phyloP scores from a whole-genome alignment of 2,888 invertebrate genomes.

The Cephus rjabovi region DNA sequence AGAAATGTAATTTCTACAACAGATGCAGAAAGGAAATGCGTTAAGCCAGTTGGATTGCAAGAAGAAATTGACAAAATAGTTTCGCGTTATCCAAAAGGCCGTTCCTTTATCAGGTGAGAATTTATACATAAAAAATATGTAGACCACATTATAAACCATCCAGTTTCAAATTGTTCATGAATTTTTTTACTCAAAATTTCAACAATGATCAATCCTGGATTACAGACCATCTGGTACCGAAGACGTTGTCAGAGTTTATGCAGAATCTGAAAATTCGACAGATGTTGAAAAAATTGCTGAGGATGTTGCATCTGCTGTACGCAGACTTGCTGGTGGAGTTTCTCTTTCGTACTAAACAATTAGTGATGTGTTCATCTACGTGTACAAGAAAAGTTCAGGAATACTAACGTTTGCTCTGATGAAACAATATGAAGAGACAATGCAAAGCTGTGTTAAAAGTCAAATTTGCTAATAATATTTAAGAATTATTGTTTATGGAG shows the following conservation, averaged over 20 bases:
- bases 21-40: constrained; percentile 87
- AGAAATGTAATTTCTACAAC: constrained; percentile 86
- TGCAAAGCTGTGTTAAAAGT: background rate
- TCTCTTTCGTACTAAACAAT: constrained; percentile 50
- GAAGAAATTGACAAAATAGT: constrained; percentile 80
- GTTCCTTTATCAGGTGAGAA: constrained; percentile 85
- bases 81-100: constrained; percentile 75
- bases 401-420: background rate
- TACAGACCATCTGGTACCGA: constrained; percentile 95
- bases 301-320: constrained; percentile 82
- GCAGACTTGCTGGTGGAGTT: constrained; percentile 82
- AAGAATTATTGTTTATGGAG: background rate
- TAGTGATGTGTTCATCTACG: background rate
- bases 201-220: constrained; percentile 20
- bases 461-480: background rate
- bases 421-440: background rate
- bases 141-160: constrained; percentile 5
- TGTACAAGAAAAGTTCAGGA: background rate
- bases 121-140: constrained; percentile 9
- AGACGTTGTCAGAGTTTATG: constrained; percentile 95
- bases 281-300: constrained; percentile 79
- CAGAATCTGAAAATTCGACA: constrained; percentile 85
- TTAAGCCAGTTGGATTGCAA: constrained; percentile 87
- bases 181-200: constrained; percentile 10
- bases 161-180: background rate